A percentile compares a stretch with the other conserved stretches of the same genome.
Conservation (phyloP, 1,140 invertebrate species). For the Hetaerina americana region DNA sequence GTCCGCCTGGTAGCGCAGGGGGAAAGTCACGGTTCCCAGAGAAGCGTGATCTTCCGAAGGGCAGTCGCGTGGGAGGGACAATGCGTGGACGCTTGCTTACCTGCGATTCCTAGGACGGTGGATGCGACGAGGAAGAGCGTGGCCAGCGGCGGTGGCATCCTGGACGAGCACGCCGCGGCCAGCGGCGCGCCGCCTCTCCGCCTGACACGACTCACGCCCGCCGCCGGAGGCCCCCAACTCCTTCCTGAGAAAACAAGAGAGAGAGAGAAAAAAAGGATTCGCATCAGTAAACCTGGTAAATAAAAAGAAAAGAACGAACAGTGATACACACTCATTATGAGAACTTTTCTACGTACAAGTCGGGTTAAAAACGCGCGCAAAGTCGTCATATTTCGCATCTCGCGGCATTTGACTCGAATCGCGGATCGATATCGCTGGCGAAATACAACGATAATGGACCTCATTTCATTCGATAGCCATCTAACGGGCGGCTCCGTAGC, state of each 20-base stretch:
- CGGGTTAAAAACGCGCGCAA: no score
- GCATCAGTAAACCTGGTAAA: not conserved
- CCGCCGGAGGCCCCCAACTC: not conserved
- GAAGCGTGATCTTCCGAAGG: no score
- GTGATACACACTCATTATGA: not conserved
- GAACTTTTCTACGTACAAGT: not conserved
- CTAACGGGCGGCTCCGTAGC: no score
- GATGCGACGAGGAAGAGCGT: slow-evolving; percentile 11
- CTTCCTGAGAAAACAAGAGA: not conserved
- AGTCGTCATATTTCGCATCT: no score
- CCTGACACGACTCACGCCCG: not conserved
- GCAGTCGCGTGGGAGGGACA: not conserved
- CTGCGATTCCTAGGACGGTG: slow-evolving; percentile 12
- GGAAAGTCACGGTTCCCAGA: no score
- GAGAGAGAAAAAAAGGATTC: no score
- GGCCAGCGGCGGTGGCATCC: slow-evolving; percentile 10
- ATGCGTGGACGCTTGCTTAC: slow-evolving; percentile 4
- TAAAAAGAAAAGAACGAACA: no score
- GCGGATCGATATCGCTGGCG: no score
- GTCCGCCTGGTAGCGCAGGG: no score
- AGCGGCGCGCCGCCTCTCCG: not conserved
- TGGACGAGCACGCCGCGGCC: not conserved
- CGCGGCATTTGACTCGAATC: no score
- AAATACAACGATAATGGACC: no score
- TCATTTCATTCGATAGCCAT: no score